These are phyloP conservation scores for Ariolimax columbianus DNA, from an alignment of 2,888 invertebrate genomes.

Conservation along the genomic window DNA sequence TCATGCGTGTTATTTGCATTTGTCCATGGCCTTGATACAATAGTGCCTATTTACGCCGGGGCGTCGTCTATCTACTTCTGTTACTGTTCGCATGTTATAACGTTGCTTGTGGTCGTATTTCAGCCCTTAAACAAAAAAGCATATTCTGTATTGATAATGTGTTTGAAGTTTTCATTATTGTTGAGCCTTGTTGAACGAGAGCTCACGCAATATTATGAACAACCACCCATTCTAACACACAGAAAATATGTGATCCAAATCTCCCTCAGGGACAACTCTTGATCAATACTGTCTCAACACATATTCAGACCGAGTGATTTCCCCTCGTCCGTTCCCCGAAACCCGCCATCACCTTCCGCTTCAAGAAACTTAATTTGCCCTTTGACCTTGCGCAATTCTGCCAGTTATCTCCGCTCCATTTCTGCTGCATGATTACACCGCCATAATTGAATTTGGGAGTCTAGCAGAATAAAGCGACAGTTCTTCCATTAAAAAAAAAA, in stretches of 20 bases:
- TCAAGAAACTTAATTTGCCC: slow-evolving; percentile 37
- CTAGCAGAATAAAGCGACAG: slow-evolving; percentile 37
- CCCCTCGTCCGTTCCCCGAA: slow-evolving; percentile 25
- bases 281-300: slow-evolving; percentile 34
- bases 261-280: slow-evolving; percentile 30
- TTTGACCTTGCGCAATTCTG: slow-evolving; percentile 45
- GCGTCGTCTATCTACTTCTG: too few species aligned
- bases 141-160: too few species aligned
- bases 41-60: too few species aligned
- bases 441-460: slow-evolving; percentile 40
- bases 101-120: too few species aligned
- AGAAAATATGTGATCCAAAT: neutral
- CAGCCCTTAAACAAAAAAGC: too few species aligned
- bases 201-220: neutral
- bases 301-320: slow-evolving; percentile 30
- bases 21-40: too few species aligned
- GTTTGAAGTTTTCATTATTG: too few species aligned
- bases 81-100: too few species aligned
- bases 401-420: slow-evolving; percentile 38
- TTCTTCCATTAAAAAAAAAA: slow-evolving; percentile 1
- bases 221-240: neutral
- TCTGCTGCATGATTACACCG: slow-evolving; percentile 36
- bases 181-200: neutral
- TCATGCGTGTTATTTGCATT: too few species aligned
- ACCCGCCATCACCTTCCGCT: slow-evolving; percentile 18